phyloP scores from a whole-genome alignment of 2,797 vertebrate genomes.

The Coreius guichenoti region DNA sequence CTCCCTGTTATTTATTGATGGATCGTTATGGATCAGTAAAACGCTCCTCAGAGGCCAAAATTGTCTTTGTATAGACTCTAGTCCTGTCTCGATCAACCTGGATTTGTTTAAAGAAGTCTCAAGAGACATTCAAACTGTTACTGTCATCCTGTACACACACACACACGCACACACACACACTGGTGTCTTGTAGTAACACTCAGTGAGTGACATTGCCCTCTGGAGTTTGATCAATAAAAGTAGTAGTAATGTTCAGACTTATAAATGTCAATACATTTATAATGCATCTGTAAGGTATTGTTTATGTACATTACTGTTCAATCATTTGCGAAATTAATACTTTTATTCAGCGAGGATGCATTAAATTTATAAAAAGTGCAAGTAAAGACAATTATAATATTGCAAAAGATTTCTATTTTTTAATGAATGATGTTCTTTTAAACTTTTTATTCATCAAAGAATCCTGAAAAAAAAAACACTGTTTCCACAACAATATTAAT shows the following conservation, averaged over 20 bases:
- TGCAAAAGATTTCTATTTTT: no score
- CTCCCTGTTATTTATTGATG: slow-evolving; percentile 2
- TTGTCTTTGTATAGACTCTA: slow-evolving; percentile 12
- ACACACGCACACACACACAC: slow-evolving; percentile 13
- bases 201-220: slow-evolving; percentile 24
- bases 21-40: not conserved
- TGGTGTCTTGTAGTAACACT: not conserved
- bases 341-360: no score
- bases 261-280: not conserved
- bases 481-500: not conserved
- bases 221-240: slow-evolving; percentile 45
- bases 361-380: no score
- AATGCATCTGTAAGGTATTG: not conserved
- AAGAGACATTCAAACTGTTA: not conserved
- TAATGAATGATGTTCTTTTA: not conserved
- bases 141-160: slow-evolving; percentile 4
- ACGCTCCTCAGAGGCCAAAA: not conserved
- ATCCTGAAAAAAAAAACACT: not conserved
- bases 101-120: slow-evolving; percentile 18
- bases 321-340: not conserved
- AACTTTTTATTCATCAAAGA: not conserved
- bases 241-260: slow-evolving; percentile 27
- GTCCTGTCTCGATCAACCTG: not conserved
- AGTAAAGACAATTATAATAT: no score
- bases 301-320: not conserved